Evolutionary conservation across 2,113 vertebrate species (phyloP).

Genomic region (Pampusana beccarii): DNA sequence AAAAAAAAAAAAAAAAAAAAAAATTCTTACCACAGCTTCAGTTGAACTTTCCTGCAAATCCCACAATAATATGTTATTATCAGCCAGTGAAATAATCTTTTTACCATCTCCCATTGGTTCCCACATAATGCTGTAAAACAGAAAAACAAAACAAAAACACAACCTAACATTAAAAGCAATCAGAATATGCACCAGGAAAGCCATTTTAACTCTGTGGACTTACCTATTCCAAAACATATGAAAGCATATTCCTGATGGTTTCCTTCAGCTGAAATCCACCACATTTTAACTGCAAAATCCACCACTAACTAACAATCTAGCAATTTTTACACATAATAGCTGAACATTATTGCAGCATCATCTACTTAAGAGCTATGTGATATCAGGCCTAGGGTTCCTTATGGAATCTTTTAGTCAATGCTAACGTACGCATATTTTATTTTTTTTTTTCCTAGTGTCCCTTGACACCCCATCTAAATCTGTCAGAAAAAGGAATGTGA

Average conservation of each 20-base stretch:
- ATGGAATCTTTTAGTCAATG: not conserved
- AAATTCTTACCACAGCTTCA: slow-evolving; percentile 85
- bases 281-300: not conserved
- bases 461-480: not conserved
- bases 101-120: slow-evolving; percentile 95
- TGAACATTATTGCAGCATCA: not conserved
- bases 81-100: slow-evolving; percentile 90
- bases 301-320: not conserved
- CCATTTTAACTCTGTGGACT: not conserved
- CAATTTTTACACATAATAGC: not conserved
- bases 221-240: not conserved
- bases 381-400: not conserved
- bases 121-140: slow-evolving; percentile 87
- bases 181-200: not conserved
- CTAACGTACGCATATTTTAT: not conserved
- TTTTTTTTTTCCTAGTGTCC: not conserved
- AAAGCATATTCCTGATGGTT: not conserved
- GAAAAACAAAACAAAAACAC: not conserved
- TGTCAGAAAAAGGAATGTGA: not conserved
- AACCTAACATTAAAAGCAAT: not conserved
- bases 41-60: slow-evolving; percentile 92
- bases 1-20: not conserved
- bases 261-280: not conserved
- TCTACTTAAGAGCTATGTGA: not conserved
- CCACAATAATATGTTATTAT: slow-evolving; percentile 93